Conservation (phyloP, 2,888 invertebrate species). For the Augochlorella aurata region DNA sequence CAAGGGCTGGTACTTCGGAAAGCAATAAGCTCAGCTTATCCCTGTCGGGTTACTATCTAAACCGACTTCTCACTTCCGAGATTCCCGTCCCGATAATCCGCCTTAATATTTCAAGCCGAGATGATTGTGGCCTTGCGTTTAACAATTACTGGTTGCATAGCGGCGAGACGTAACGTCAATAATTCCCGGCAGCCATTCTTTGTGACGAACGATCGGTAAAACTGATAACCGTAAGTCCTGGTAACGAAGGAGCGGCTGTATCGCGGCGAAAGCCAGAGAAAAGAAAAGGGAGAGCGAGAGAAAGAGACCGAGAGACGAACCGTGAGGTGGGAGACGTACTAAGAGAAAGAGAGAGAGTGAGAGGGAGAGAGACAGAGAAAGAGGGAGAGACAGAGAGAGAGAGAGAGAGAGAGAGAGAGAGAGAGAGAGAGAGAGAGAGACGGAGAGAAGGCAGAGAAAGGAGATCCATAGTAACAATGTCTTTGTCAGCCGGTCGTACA, state of each 20-base stretch:
- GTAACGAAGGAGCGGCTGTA: slow-evolving; percentile 30
- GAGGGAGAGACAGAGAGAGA: slow-evolving; percentile 2
- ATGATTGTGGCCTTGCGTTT: slow-evolving; percentile 7
- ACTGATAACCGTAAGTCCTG: slow-evolving; percentile 31
- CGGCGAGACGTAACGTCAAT: slow-evolving; percentile 7
- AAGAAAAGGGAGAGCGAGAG: slow-evolving; percentile 10
- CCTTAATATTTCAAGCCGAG: slow-evolving; percentile 2
- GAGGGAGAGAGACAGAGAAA: slow-evolving; percentile 18
- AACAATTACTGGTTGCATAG: slow-evolving; percentile 29
- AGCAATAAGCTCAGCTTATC: slow-evolving; percentile 13
- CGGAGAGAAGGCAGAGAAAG: slow-evolving; percentile 35
- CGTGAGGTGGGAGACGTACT: too few species aligned
- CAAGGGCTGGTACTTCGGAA: background rate
- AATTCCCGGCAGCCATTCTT: slow-evolving; percentile 26
- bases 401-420: slow-evolving; percentile 11
- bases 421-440: background rate
- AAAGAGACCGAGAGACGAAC: slow-evolving; percentile 11
- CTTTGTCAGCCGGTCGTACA: slow-evolving; percentile 68
- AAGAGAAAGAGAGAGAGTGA: slow-evolving; percentile 8
- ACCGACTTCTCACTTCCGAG: slow-evolving; percentile 14
- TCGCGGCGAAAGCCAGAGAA: slow-evolving; percentile 32
- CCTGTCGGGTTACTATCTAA: slow-evolving; percentile 1
- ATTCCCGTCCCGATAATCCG: slow-evolving; percentile 10
- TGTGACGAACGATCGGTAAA: slow-evolving; percentile 44
- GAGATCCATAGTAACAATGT: slow-evolving; percentile 62